A percentile compares a stretch with the other conserved stretches of the same genome.
Evolutionary conservation across 2,888 invertebrate genomes (phyloP).

Genomic region (Phortica okadai): DNA sequence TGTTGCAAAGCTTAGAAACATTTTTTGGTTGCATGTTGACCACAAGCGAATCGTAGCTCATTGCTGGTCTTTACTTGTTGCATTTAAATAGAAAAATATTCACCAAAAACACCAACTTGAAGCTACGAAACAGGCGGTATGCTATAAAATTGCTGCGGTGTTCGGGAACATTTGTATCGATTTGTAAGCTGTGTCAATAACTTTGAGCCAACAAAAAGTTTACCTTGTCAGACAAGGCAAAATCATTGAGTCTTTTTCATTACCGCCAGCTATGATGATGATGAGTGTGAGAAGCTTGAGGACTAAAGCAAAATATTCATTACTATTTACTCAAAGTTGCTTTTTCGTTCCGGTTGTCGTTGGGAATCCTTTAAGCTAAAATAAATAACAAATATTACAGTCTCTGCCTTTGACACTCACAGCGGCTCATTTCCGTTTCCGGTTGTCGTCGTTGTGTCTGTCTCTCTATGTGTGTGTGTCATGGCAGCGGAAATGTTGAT

Average conservation of each 20-base stretch:
- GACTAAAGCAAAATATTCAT: background rate
- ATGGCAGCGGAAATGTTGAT: background rate
- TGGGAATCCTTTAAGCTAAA: background rate
- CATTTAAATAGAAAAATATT: background rate
- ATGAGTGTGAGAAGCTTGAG: background rate
- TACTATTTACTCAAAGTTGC: background rate
- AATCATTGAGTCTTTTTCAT: background rate
- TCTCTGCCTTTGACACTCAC: background rate
- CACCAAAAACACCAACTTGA: background rate
- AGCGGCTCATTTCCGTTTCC: slow-evolving; percentile 8
- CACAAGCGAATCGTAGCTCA: background rate
- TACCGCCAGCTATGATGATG: background rate
- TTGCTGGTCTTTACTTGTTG: slow-evolving; percentile 1
- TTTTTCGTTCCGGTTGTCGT: background rate
- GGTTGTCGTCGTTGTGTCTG: background rate
- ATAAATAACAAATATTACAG: slow-evolving; percentile 1
- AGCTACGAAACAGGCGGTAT: background rate
- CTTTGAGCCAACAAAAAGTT: background rate
- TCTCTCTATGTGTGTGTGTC: background rate
- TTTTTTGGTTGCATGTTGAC: background rate
- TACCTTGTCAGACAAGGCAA: background rate
- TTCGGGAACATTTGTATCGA: background rate
- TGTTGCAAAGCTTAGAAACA: slow-evolving; percentile 3
- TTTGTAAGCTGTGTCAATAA: background rate
- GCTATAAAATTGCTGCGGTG: background rate